Evolutionary conservation across 2,113 vertebrate genomes (phyloP), one percentile per base, ranked within the genome.

Genomic region (Megaceryle torquata): DNA sequence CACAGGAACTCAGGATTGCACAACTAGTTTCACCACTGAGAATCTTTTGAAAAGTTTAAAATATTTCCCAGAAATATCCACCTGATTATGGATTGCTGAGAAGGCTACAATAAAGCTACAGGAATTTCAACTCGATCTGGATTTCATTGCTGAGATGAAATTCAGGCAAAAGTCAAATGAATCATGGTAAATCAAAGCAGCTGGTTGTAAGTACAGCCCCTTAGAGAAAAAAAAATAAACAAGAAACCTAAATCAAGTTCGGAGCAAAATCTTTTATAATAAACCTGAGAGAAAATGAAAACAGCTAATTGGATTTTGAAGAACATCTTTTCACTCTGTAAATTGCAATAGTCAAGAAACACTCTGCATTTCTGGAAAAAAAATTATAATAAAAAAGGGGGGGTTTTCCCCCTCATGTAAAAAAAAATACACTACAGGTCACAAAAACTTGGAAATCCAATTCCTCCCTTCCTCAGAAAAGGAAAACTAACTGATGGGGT

Each of bases 101-200:
- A 93, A 95, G 69, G 80, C 86, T 91, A 92, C 88, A 67, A 37
- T 50, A 76, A 70, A 95, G 80, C 86, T 89, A 59, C 19, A 91
- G 74, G 90, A 85, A 91, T 95, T 92, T 76, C 65, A 82, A 4
- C 74, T 95, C 10, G 50, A 87, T 94, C 94, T 93, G 94, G 77
- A 89, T 93, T 95, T 93, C 75, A 88, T 70, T 95, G 87, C 46
- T 0, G 7, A 93, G 57, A 87, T 48, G 77, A 92, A 91, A 94
- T 79, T 96, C 80, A 92, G 86, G 87, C 70, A 93, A 48, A 61
- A 80, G 92, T 92, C 92, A 95, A 74, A 72, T 82, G 83, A 64
- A 93, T 21, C 4, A 9, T 2, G 15, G 83, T 95, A 95, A 94
- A 95, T 86, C 80, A 94, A 95, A 95, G 90, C 92, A 96, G 90